Conservation (phyloP, 2,888 invertebrate genomes). For the Amblyjoppa proteus region DNA sequence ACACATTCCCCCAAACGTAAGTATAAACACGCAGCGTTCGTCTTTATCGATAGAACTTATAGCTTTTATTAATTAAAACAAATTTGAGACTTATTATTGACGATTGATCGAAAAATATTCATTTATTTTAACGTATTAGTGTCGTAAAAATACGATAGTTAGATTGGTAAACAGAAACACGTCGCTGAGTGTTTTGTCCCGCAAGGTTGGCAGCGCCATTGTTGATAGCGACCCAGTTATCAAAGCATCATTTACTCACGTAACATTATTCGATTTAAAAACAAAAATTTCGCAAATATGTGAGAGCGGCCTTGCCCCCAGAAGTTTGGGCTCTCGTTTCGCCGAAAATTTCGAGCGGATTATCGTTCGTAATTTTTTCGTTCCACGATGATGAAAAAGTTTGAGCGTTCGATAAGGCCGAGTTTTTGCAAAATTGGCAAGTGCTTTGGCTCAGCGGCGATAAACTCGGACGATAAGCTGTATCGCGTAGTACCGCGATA, state of each 20-base stretch:
- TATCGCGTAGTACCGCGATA: not conserved
- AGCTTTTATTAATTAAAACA: too few relatives aligned
- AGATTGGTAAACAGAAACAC: not conserved
- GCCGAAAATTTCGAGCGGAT: not conserved
- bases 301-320: not conserved
- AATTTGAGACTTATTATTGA: not conserved
- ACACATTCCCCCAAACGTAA: slow-evolving; percentile 87
- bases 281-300: slow-evolving; percentile 4
- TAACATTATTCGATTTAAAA: not conserved
- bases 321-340: not conserved
- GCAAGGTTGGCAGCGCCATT: not conserved
- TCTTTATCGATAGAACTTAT: not conserved
- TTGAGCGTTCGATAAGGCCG: not conserved
- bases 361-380: not conserved
- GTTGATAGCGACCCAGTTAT: slow-evolving; percentile 17
- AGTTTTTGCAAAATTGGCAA: not conserved
- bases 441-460: not conserved
- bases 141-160: not conserved
- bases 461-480: not conserved
- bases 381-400: not conserved
- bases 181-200: not conserved
- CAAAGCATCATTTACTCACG: not conserved
- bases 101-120: not conserved
- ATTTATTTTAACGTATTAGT: not conserved
- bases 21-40: slow-evolving; percentile 62